Percentiles rank a stretch among this genome's conserved stretches.
phyloP scores from a whole-genome alignment of 2,888 invertebrate genomes.

The Nymphalis polychloros region DNA sequence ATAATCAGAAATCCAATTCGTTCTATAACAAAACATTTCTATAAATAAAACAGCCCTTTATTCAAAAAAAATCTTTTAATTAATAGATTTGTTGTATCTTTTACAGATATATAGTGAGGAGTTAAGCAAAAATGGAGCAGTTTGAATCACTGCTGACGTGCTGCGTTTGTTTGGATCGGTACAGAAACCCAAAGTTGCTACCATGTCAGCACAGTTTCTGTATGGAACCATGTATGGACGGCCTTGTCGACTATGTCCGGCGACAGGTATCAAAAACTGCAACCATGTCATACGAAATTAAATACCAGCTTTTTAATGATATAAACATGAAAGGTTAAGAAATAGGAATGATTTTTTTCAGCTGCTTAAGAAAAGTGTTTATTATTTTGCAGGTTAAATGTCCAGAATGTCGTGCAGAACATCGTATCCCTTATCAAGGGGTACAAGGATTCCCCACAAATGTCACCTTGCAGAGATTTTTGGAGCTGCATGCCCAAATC shows the following conservation, averaged over 20 bases:
- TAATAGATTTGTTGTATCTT: conserved; percentile 38
- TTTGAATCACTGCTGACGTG: conserved; percentile 98
- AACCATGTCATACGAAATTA: neutral
- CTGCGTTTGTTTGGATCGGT: conserved; percentile 98
- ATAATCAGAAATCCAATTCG: too few relatives aligned
- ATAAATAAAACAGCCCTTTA: too few relatives aligned
- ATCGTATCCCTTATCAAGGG: conserved; percentile 97
- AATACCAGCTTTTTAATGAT: too few relatives aligned
- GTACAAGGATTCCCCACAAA: conserved; percentile 97
- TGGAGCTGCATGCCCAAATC: conserved; percentile 96
- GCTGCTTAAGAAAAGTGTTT: neutral
- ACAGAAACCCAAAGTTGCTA: conserved; percentile 97
- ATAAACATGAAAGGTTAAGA: neutral
- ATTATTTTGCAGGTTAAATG: conserved; percentile 90
- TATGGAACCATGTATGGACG: conserved; percentile 99
- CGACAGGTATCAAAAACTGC: conserved; percentile 85
- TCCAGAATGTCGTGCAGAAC: conserved; percentile 98
- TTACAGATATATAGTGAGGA: conserved; percentile 65
- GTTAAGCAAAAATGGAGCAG: conserved; percentile 88
- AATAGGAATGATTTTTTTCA: neutral
- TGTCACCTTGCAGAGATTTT: conserved; percentile 95
- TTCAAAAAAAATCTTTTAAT: neutral
- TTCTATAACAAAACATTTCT: too few relatives aligned
- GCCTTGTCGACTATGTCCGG: conserved; percentile 96
- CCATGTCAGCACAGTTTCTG: conserved; percentile 99